Conservation (phyloP, 1,140 invertebrate genomes). For the Tigriopus japonicus region DNA sequence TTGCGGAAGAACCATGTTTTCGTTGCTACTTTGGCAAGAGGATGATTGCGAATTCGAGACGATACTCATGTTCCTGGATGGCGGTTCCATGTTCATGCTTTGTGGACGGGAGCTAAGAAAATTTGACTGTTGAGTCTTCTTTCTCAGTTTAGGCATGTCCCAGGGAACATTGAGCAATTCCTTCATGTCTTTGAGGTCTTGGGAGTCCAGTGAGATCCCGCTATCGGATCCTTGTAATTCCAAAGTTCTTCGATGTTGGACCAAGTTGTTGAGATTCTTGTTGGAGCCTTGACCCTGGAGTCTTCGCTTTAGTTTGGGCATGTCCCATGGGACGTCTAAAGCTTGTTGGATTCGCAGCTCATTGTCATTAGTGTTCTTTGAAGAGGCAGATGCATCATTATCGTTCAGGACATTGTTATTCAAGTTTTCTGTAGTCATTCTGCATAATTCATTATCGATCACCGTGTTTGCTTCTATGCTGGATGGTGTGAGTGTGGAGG, state of each 20-base stretch:
- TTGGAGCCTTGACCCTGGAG: background rate
- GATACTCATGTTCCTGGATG: too few relatives aligned
- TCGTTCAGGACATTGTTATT: too few relatives aligned
- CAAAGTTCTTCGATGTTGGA: background rate
- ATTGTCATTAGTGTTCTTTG: too few relatives aligned
- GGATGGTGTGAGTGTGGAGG: background rate
- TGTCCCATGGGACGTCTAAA: slow-evolving; percentile 3
- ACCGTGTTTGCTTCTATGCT: too few relatives aligned
- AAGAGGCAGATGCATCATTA: too few relatives aligned
- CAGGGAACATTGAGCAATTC: slow-evolving; percentile 13
- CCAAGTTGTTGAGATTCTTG: background rate
- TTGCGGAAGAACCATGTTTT: too few relatives aligned
- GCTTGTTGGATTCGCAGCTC: too few relatives aligned
- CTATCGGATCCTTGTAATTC: slow-evolving; percentile 1
- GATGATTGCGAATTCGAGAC: background rate
- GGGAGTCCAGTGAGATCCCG: slow-evolving; percentile 4
- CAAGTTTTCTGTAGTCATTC: too few relatives aligned
- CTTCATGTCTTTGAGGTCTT: slow-evolving; percentile 2
- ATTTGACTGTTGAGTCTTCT: background rate
- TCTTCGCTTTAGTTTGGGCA: slow-evolving; percentile 8
- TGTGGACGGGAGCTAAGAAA: background rate
- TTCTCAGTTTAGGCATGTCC: slow-evolving; percentile 13
- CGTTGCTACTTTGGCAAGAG: too few relatives aligned
- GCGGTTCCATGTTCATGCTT: background rate
- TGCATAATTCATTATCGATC: too few relatives aligned